These are phyloP conservation scores for Timandra comae DNA, from an alignment of 2,888 invertebrate species.

Conservation along the genomic window DNA sequence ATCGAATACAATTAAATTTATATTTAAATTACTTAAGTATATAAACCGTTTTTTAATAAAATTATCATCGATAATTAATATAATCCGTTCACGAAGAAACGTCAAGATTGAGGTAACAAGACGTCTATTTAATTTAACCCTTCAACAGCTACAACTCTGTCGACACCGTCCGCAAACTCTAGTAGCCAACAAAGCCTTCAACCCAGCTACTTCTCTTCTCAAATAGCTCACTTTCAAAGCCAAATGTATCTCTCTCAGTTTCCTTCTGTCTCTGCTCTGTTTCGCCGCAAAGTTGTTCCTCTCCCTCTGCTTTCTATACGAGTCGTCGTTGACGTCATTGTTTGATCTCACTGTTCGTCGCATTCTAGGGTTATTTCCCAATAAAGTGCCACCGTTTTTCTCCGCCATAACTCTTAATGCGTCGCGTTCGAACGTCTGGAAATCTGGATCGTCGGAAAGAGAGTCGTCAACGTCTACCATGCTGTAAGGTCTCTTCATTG, in stretches of 20 bases:
- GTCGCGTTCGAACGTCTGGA: conserved; percentile 80
- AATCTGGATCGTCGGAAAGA: conserved; percentile 71
- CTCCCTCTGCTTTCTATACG: conserved; percentile 90
- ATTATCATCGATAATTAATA: too few species aligned
- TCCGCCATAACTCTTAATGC: conserved; percentile 80
- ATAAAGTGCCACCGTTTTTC: conserved; percentile 71
- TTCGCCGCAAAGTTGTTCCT: conserved; percentile 98
- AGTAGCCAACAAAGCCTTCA: conserved; percentile 36
- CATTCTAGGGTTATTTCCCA: conserved; percentile 81
- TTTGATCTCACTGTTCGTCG: conserved; percentile 62
- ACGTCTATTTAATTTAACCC: too few species aligned
- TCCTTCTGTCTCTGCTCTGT: conserved; percentile 91
- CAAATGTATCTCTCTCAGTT: conserved; percentile 94
- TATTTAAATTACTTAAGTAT: too few species aligned
- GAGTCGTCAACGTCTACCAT: conserved; percentile 32
- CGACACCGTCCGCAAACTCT: conserved; percentile 33
- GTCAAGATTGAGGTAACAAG: too few species aligned
- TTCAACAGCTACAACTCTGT: conserved; percentile 22
- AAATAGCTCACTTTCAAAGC: conserved; percentile 91
- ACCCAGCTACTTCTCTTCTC: conserved; percentile 37
- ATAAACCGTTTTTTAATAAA: too few species aligned
- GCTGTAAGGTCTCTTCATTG: conserved; percentile 18
- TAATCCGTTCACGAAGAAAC: background rate
- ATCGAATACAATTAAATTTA: background rate
- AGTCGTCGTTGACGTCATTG: conserved; percentile 78